Evolutionary conservation across 2,113 vertebrate species (phyloP).

Genomic region (Rhea pennata): DNA sequence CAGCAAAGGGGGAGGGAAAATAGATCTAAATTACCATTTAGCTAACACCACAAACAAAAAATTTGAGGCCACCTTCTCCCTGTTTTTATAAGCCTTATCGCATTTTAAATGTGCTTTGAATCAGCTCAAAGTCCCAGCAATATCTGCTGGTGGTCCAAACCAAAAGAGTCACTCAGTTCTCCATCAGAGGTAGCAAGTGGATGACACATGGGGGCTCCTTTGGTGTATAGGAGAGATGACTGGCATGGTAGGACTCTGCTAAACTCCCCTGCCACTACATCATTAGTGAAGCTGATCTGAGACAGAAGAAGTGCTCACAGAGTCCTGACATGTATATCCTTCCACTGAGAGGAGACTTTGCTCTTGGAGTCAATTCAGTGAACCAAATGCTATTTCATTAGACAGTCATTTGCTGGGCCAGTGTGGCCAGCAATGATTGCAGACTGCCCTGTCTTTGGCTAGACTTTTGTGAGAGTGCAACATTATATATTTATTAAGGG

Average conservation of each 20-base stretch:
- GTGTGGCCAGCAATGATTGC: neutral
- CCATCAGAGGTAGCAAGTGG: neutral
- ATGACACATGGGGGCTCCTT: neutral
- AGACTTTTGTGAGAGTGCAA: constrained; percentile 18
- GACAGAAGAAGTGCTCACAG: neutral
- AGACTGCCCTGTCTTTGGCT: constrained; percentile 6
- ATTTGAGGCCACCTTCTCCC: neutral
- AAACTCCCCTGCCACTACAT: neutral
- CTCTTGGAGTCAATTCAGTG: neutral
- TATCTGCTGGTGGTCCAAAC: neutral
- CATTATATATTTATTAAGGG: constrained; percentile 46
- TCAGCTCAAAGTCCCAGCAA: neutral
- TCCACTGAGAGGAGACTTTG: neutral
- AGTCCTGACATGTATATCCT: neutral
- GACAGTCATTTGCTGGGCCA: neutral
- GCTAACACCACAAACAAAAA: neutral
- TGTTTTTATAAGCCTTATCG: neutral
- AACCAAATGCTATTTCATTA: neutral
- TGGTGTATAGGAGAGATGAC: neutral
- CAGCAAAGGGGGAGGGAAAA: neutral
- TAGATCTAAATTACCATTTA: neutral
- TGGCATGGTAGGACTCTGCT: neutral
- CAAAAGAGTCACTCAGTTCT: neutral
- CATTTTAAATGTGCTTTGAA: neutral
- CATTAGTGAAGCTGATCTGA: neutral